Evolutionary conservation across 2,797 vertebrate genomes (phyloP).

Genomic region (Trichosurus vulpecula): DNA sequence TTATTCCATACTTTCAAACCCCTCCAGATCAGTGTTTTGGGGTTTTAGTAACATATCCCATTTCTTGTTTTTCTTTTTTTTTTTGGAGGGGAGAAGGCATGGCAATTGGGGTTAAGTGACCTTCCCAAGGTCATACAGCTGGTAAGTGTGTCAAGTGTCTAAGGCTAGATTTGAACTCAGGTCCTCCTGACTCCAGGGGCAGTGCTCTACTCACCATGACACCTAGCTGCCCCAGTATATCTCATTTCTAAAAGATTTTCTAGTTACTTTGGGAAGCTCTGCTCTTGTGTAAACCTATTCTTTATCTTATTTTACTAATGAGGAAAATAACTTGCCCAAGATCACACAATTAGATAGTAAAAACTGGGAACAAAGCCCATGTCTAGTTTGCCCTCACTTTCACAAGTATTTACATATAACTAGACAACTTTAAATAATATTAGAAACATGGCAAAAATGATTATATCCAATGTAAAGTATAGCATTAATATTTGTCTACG

Average conservation of each 20-base stretch:
- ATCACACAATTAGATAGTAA: background rate
- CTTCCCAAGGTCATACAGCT: too few relatives aligned
- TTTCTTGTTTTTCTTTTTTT: background rate
- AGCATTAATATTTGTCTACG: background rate
- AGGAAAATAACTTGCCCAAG: too few relatives aligned
- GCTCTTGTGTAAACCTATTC: background rate
- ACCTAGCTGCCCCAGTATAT: too few relatives aligned
- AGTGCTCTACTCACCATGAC: too few relatives aligned
- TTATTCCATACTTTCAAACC: background rate
- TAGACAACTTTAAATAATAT: background rate
- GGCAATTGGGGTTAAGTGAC: too few relatives aligned
- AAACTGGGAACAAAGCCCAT: background rate
- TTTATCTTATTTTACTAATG: background rate
- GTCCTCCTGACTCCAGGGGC: too few relatives aligned
- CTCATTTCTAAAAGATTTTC: background rate
- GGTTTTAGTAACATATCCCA: background rate
- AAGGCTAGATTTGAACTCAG: too few relatives aligned
- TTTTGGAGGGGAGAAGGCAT: too few relatives aligned
- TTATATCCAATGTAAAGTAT: background rate
- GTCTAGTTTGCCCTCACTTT: background rate
- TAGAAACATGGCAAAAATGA: background rate
- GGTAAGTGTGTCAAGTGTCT: too few relatives aligned
- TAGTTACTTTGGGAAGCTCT: background rate
- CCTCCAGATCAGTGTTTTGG: background rate
- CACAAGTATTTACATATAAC: background rate